These are phyloP conservation scores for Sandelia bainsii DNA, from an alignment of 2,797 vertebrate species.

Conservation along the genomic window DNA sequence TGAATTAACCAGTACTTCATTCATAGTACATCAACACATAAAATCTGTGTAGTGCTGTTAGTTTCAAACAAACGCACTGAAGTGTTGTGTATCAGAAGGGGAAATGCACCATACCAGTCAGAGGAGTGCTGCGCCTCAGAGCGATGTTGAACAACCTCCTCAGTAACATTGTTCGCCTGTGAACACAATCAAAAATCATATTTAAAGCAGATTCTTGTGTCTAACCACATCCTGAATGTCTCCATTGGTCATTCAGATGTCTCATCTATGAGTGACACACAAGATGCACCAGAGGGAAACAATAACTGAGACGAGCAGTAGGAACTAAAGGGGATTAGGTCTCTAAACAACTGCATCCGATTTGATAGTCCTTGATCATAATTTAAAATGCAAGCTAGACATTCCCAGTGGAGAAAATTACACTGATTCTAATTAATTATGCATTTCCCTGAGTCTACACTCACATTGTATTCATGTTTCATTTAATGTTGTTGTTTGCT, in stretches of 20 bases:
- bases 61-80: slow-evolving; percentile 1
- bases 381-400: neutral
- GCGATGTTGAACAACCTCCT: slow-evolving; percentile 78
- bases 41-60: slow-evolving; percentile 39
- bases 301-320: neutral
- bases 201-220: neutral
- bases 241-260: neutral
- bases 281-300: neutral
- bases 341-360: neutral
- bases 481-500: no score
- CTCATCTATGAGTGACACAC: neutral
- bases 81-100: neutral
- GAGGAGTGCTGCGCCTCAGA: slow-evolving; percentile 78
- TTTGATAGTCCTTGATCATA: neutral
- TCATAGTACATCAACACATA: neutral
- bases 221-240: neutral
- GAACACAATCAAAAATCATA: slow-evolving; percentile 29
- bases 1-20: slow-evolving; percentile 5
- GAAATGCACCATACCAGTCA: slow-evolving; percentile 76
- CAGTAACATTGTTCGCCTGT: slow-evolving; percentile 67
- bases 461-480: no score
- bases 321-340: neutral
- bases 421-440: no score
- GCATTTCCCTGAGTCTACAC: no score
- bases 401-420: no score